Conservation (phyloP, 2,113 vertebrate species). For the Microtus ochrogaster region DNA sequence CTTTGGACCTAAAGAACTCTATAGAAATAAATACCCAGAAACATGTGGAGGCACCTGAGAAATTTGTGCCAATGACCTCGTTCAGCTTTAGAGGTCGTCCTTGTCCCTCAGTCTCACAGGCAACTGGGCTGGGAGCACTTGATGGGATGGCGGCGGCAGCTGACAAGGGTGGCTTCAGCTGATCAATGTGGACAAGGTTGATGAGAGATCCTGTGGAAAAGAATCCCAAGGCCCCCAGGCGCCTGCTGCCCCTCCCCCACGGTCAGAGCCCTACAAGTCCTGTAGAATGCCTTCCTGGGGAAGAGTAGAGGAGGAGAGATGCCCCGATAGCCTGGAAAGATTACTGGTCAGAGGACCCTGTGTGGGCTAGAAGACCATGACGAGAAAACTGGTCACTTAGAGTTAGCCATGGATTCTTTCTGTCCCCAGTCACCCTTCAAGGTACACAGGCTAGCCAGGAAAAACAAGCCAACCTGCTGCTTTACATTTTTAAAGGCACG, state of each 20-base stretch:
- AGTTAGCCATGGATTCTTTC: not conserved
- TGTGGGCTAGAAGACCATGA: not conserved
- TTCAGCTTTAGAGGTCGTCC: not conserved
- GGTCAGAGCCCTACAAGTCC: not conserved
- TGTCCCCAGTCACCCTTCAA: not conserved
- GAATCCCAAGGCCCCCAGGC: not conserved
- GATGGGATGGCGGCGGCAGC: not conserved
- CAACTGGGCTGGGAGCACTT: not conserved
- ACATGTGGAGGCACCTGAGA: not conserved
- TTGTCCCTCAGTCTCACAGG: not conserved
- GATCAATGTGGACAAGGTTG: not conserved
- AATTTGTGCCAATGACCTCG: not conserved
- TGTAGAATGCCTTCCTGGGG: not conserved
- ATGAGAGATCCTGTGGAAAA: not conserved
- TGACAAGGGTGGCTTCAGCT: not conserved
- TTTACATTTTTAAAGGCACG: not conserved
- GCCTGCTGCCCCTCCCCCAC: not conserved
- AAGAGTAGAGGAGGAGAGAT: not conserved
- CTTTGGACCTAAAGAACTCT: not conserved
- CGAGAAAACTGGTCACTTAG: not conserved
- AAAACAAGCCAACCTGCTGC: not conserved
- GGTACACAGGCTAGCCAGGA: not conserved
- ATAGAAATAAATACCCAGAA: constrained; percentile 1
- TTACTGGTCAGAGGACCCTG: not conserved
- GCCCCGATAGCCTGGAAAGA: not conserved